Percentiles rank a stretch among this genome's conserved stretches.
These are phyloP conservation scores for Ailurus styani DNA, from an alignment of 2,113 vertebrate species.

Conservation along the genomic window DNA sequence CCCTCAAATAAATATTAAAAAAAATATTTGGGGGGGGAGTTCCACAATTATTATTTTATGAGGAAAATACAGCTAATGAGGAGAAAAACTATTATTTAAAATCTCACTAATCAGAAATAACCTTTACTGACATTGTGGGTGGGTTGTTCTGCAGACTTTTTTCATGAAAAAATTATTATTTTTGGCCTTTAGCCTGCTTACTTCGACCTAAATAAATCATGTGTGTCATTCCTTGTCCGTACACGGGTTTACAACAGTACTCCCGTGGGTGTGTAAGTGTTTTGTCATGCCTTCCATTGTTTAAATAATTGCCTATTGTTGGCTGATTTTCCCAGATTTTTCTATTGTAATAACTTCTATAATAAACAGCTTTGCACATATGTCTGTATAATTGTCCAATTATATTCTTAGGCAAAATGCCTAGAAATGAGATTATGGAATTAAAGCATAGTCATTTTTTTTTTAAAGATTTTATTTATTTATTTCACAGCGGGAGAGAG, in stretches of 20 bases:
- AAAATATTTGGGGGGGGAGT: neutral
- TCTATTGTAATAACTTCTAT: conserved; percentile 23
- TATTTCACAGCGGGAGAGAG: no score
- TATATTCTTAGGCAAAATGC: conserved; percentile 67
- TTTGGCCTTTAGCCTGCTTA: neutral
- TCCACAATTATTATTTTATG: neutral
- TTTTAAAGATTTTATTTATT: no score
- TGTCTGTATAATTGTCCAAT: conserved; percentile 53
- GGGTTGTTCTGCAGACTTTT: neutral
- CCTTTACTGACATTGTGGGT: neutral
- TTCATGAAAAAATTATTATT: neutral
- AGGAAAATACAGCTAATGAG: neutral
- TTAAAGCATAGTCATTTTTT: conserved; percentile 41
- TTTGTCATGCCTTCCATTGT: neutral
- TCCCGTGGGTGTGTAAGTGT: neutral
- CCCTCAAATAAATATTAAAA: neutral
- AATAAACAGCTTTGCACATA: conserved; percentile 49
- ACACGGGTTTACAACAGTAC: neutral
- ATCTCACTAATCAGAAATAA: neutral
- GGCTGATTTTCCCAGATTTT: conserved; percentile 26
- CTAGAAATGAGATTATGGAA: conserved; percentile 57
- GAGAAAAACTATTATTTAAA: neutral
- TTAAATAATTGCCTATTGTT: neutral
- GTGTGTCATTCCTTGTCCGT: neutral
- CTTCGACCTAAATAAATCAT: neutral